Conservation (phyloP, 2,888 invertebrate genomes). For the Baccha elongata region DNA sequence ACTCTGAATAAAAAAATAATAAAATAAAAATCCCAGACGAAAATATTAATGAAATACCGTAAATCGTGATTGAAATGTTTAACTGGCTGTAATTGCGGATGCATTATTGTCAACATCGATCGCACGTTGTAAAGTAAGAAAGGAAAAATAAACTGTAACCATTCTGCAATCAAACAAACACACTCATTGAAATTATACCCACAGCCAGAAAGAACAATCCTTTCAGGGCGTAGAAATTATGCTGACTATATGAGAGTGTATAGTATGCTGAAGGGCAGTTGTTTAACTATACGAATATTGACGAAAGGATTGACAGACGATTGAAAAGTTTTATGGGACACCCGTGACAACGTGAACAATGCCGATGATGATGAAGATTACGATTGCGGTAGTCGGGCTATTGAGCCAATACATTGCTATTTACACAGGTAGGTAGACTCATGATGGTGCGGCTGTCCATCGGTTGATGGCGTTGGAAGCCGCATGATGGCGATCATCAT, state of each 20-base stretch:
- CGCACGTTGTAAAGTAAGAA: slow-evolving; percentile 63
- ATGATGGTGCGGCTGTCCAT: slow-evolving; percentile 19
- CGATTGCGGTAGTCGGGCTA: slow-evolving; percentile 44
- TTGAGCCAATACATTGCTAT: slow-evolving; percentile 1
- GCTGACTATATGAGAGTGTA: slow-evolving; percentile 7
- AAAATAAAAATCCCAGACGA: slow-evolving; percentile 50
- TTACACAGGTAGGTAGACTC: slow-evolving; percentile 5
- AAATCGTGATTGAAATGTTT: slow-evolving; percentile 74
- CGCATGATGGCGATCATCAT: slow-evolving; percentile 66
- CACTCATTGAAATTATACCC: slow-evolving; percentile 7
- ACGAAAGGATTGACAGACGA: slow-evolving; percentile 71
- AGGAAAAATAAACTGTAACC: slow-evolving; percentile 30
- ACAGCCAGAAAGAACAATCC: slow-evolving; percentile 45
- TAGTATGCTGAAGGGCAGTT: background rate
- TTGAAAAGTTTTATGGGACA: slow-evolving; percentile 74
- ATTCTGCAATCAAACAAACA: background rate
- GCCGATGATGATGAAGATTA: slow-evolving; percentile 72
- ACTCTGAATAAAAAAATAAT: slow-evolving; percentile 24
- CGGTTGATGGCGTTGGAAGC: slow-evolving; percentile 17
- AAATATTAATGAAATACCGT: slow-evolving; percentile 72
- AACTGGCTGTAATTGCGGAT: slow-evolving; percentile 72
- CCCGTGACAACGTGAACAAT: slow-evolving; percentile 73
- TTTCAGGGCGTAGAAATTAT: slow-evolving; percentile 11
- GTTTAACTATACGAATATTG: slow-evolving; percentile 33
- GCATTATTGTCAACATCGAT: slow-evolving; percentile 71